Base-by-base conservation (phyloP, 2,888 invertebrate genomes). In the Ophraella communa region DNA sequence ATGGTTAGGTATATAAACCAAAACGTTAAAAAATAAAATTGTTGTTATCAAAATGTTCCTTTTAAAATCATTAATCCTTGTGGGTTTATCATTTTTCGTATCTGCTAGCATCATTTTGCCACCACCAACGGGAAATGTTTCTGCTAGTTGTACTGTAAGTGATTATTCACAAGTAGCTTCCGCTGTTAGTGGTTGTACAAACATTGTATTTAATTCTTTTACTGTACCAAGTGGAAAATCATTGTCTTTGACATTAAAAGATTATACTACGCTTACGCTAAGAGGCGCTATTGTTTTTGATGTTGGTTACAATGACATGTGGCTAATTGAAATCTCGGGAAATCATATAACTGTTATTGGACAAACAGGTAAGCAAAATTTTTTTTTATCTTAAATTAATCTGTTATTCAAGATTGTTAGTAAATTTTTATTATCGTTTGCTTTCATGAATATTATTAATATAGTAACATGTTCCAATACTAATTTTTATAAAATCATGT, bases 201-300 rank as follows among this genome's bases (percentile, higher is more conserved):
- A 54, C 17, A 54, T 67, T n/a, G 20, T 30, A 17, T 17, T 67
- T n/a, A 17, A 33, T 11, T 45, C 42, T 10, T 35, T 67, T 11
- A 39, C 14, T n/a, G 67, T 67, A 44, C 67, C 67, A 11, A 58
- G 61, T 11, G 58, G 59, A 8, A 4, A 55, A 42, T 44, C 47
- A 10, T 47, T 67, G 27, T 3, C 35, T 8, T 21, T 67, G 17
- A 42, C 55, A 3, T 49, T 67, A 44, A 55, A 49, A 59, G 35
- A 45, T 24, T 64, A 62, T 8, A 53, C 59, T 3, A 54, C 35
- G 21, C 10, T 67, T 14, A 51, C 51, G 2, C 39, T 67, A 8
- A n/a, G 17, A 14, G 67, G 65, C 10, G 59, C 47, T 10, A 60
- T 47, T n/a, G 57, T n/a, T 8, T 68, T 68, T 24, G 68, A 45